Evolutionary conservation across 2,113 vertebrate species (phyloP).

Genomic region (Melanocharis versteri): DNA sequence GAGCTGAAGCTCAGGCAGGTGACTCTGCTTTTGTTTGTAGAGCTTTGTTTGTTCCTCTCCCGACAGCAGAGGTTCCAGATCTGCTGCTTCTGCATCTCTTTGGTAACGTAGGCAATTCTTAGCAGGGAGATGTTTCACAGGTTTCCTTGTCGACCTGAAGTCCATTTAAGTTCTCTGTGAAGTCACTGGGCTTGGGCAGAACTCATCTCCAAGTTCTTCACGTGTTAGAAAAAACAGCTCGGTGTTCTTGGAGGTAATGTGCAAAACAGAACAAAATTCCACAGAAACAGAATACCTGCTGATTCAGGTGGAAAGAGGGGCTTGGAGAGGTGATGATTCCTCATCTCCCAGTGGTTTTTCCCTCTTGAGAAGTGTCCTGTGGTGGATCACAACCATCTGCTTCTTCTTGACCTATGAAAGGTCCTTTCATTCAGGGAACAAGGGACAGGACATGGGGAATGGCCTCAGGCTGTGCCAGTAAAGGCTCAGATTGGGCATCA

Average conservation of each 20-base stretch:
- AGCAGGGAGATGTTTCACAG: not conserved
- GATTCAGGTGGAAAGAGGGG: not conserved
- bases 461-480: not conserved
- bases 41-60: not conserved
- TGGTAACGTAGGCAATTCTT: not conserved
- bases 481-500: fast-evolving
- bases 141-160: not conserved
- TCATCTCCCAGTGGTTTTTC: not conserved
- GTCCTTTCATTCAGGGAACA: not conserved
- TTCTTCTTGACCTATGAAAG: not conserved
- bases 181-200: not conserved
- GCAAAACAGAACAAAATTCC: not conserved
- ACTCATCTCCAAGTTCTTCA: not conserved
- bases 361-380: not conserved
- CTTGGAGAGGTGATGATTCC: not conserved
- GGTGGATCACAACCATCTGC: not conserved
- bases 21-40: not conserved
- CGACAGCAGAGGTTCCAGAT: fast-evolving
- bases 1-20: not conserved
- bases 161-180: not conserved
- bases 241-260: fast-evolving
- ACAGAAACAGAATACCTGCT: not conserved
- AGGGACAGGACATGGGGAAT: fast-evolving
- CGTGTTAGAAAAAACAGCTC: not conserved
- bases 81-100: not conserved